Conservation (phyloP, 2,797 vertebrate species). For the Takifugu rubripes region DNA sequence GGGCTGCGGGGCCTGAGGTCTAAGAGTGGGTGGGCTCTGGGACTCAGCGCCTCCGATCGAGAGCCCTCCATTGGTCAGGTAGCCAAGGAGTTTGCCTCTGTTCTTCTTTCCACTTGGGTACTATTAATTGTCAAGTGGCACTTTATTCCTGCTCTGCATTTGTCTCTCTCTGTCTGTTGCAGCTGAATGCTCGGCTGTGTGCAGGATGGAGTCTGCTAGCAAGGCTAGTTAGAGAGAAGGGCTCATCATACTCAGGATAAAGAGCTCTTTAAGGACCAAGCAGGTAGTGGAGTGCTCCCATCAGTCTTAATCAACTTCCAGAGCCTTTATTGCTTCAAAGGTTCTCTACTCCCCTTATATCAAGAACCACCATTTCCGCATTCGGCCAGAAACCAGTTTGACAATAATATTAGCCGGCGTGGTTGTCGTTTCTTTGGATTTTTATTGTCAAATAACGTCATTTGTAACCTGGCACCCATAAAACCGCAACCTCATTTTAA, state of each 20-base stretch:
- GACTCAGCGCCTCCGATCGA: slow-evolving; percentile 51
- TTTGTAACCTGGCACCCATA: too few species aligned
- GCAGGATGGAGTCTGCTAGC: slow-evolving; percentile 32
- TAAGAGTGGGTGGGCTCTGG: slow-evolving; percentile 37
- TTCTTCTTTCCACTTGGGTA: slow-evolving; percentile 49
- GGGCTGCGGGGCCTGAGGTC: slow-evolving; percentile 48
- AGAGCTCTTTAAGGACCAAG: slow-evolving; percentile 57
- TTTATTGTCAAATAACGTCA: too few species aligned
- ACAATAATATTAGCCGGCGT: neutral
- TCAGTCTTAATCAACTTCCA: slow-evolving; percentile 65
- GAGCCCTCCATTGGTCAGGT: slow-evolving; percentile 62
- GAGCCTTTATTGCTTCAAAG: slow-evolving; percentile 36
- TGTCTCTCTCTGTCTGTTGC: slow-evolving; percentile 31
- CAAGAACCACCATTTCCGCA: slow-evolving; percentile 28
- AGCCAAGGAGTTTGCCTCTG: slow-evolving; percentile 49
- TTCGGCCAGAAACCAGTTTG: slow-evolving; percentile 10
- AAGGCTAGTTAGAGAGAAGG: slow-evolving; percentile 36
- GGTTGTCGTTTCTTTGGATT: too few species aligned
- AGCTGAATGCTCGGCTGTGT: slow-evolving; percentile 4
- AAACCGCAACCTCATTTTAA: too few species aligned
- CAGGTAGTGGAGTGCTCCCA: slow-evolving; percentile 45
- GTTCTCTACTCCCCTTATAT: slow-evolving; percentile 27
- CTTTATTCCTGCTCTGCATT: slow-evolving; percentile 61
- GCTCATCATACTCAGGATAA: slow-evolving; percentile 48
- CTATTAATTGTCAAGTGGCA: slow-evolving; percentile 71